phyloP scores from a whole-genome alignment of 2,888 invertebrate genomes.

The Melinaea marsaeus region DNA sequence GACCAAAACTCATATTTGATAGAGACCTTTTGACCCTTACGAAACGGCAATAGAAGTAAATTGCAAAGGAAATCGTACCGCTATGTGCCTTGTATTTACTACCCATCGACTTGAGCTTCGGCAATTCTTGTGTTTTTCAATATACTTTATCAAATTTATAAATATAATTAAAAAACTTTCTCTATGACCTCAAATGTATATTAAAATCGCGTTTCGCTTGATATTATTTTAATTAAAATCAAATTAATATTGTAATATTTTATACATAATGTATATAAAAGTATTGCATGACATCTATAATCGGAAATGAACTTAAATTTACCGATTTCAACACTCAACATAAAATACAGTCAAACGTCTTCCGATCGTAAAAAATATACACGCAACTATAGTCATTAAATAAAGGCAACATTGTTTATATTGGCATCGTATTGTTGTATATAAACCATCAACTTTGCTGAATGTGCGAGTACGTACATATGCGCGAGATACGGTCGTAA shows the following conservation, averaged over 20 bases:
- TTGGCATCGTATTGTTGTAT: constrained; percentile 16
- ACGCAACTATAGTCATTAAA: constrained; percentile 21
- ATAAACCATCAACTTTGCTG: constrained; percentile 18
- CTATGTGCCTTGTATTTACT: constrained; percentile 27
- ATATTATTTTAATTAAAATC: too few relatives aligned
- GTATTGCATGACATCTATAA: constrained; percentile 2
- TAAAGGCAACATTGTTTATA: constrained; percentile 23
- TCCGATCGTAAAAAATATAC: constrained; percentile 23
- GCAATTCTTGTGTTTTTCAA: constrained; percentile 23
- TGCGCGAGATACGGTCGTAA: constrained; percentile 27
- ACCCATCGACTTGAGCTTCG: constrained; percentile 20
- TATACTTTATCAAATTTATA: constrained; percentile 1
- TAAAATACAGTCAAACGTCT: constrained; percentile 15
- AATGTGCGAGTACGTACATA: constrained; percentile 15
- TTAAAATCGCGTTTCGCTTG: not conserved
- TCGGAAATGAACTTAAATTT: constrained; percentile 9
- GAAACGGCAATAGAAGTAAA: constrained; percentile 31
- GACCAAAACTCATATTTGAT: constrained; percentile 35
- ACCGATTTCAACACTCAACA: constrained; percentile 12
- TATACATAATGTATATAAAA: not conserved
- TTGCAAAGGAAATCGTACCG: constrained; percentile 29
- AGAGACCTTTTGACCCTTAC: constrained; percentile 33
- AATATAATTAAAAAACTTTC: too few relatives aligned
- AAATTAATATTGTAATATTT: too few relatives aligned
- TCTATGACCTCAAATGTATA: not conserved